Evolutionary conservation across 1,140 invertebrate species (phyloP).

Genomic region (Dufourea novaeangliae): DNA sequence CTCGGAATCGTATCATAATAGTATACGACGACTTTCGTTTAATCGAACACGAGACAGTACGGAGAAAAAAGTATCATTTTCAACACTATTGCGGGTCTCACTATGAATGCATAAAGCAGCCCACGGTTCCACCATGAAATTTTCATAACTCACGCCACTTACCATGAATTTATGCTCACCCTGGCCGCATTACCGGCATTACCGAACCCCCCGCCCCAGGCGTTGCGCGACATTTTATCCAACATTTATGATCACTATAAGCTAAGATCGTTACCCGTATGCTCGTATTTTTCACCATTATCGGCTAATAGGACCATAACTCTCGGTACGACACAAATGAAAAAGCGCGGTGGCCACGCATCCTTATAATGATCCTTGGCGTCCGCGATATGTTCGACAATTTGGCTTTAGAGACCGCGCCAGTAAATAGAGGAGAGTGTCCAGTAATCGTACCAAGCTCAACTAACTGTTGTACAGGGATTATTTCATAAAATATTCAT

Average conservation of each 20-base stretch:
- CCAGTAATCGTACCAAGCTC: too few species aligned
- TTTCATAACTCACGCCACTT: constrained; percentile 69
- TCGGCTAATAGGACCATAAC: constrained; percentile 69
- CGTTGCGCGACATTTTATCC: constrained; percentile 67
- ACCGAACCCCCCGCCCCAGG: constrained; percentile 29
- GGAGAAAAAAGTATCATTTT: constrained; percentile 45
- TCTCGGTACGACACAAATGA: constrained; percentile 66
- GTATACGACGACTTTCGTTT: neutral
- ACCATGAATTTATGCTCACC: constrained; percentile 59
- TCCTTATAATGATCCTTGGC: constrained; percentile 41
- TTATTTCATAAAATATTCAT: too few species aligned
- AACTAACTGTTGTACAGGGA: too few species aligned
- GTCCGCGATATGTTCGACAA: constrained; percentile 27
- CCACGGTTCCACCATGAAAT: constrained; percentile 61
- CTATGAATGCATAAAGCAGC: constrained; percentile 60
- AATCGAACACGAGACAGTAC: neutral
- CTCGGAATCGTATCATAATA: neutral
- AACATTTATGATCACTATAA: constrained; percentile 70
- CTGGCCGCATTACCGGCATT: constrained; percentile 48
- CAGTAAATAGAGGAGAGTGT: neutral
- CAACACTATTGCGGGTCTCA: constrained; percentile 47
- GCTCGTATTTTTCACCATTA: constrained; percentile 70
- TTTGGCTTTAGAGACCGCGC: constrained; percentile 26
- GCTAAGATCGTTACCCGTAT: constrained; percentile 65
- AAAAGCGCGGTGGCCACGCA: constrained; percentile 56